A percentile compares a stretch with the other conserved stretches of the same genome.
These are phyloP conservation scores for Metaphire vulgaris DNA, from an alignment of 1,140 invertebrate genomes.

Conservation along the genomic window DNA sequence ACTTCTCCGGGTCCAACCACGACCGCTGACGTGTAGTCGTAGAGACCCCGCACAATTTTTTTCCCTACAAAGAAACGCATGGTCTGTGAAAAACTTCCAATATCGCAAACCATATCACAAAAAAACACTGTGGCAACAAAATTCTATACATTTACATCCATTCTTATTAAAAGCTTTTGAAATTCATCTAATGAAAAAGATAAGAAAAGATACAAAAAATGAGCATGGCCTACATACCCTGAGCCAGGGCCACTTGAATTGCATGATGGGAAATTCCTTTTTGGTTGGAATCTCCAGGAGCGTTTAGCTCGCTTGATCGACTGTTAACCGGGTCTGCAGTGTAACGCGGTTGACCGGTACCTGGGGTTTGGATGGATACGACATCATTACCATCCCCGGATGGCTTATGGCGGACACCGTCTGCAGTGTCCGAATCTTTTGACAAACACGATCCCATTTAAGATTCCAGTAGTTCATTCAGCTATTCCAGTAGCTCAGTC, in stretches of 20 bases:
- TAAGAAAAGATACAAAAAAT: too few species aligned
- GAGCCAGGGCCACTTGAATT: constrained; percentile 15
- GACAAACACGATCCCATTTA: background rate
- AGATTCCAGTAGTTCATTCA: background rate
- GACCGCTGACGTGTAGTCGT: constrained; percentile 7
- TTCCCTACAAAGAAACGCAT: too few species aligned
- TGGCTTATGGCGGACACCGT: background rate
- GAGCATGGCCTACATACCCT: too few species aligned
- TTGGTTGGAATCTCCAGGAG: background rate
- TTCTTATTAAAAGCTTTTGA: too few species aligned
- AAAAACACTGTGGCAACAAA: too few species aligned
- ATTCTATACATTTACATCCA: too few species aligned
- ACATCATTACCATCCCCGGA: background rate
- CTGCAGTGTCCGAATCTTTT: background rate
- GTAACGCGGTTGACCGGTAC: background rate
- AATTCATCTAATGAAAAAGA: too few species aligned
- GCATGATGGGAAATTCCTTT: constrained; percentile 8
- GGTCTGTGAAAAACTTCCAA: too few species aligned
- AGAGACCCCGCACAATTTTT: constrained; percentile 12
- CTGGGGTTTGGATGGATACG: background rate
- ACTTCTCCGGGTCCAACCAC: background rate
- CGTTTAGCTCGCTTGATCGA: background rate
- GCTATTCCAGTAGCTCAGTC: background rate
- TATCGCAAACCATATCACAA: too few species aligned
- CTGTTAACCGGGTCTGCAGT: background rate